phyloP scores from a whole-genome alignment of 2,888 invertebrate genomes.

The Maniola hyperantus region DNA sequence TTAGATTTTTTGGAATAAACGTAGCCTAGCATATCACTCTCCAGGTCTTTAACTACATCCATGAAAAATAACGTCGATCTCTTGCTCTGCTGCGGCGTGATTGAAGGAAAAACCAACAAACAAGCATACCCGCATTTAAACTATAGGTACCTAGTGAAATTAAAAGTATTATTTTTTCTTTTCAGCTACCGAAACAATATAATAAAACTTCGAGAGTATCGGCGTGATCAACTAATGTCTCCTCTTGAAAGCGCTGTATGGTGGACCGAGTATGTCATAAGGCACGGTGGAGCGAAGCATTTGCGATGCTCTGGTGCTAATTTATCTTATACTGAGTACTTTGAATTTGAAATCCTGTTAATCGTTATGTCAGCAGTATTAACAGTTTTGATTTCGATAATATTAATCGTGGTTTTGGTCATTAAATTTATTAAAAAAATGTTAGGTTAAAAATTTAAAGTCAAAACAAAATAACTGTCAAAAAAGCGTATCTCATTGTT shows the following conservation, averaged over 20 bases:
- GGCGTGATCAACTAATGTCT: constrained; percentile 44
- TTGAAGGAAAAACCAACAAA: no score
- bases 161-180: not conserved
- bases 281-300: constrained; percentile 49
- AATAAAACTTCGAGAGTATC: constrained; percentile 37
- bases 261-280: constrained; percentile 54
- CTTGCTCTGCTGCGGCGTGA: no score
- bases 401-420: not conserved
- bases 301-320: constrained; percentile 48
- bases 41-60: no score
- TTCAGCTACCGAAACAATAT: constrained; percentile 44
- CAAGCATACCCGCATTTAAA: no score
- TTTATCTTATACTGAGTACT: constrained; percentile 34
- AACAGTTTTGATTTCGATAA: not conserved
- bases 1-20: no score
- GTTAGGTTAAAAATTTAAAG: not conserved
- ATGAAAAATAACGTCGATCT: no score
- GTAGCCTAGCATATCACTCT: no score
- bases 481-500: no score
- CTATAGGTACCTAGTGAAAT: no score
- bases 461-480: not conserved
- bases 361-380: not conserved
- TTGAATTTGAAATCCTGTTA: not conserved
- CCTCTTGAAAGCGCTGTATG: constrained; percentile 51
- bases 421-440: not conserved